A percentile compares a stretch with the other conserved stretches of the same genome.
phyloP scores from a whole-genome alignment of 2,113 vertebrate genomes.

The Eubucco bourcierii region DNA sequence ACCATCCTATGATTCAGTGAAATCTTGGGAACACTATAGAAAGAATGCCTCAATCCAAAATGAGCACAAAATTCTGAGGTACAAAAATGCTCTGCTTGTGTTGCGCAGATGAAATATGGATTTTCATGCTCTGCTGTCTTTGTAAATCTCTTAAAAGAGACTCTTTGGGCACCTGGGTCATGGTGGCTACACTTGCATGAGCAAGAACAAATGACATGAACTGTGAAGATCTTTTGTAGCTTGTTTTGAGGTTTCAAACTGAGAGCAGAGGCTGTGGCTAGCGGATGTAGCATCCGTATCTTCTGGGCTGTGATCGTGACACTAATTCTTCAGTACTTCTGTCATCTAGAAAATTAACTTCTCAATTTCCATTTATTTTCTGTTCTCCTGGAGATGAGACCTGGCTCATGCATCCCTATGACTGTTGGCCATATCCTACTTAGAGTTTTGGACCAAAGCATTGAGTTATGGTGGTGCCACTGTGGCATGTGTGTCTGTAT shows the following conservation, averaged over 20 bases:
- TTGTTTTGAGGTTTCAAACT: not conserved
- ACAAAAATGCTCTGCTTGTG: not conserved
- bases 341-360: not conserved
- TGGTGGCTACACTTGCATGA: not conserved
- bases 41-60: not conserved
- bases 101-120: not conserved
- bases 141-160: not conserved
- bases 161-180: not conserved
- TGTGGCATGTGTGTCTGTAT: rapidly evolving
- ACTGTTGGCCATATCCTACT: not conserved
- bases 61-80: not conserved
- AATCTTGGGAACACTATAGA: slow-evolving; percentile 28
- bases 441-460: not conserved
- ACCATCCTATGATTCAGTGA: not conserved
- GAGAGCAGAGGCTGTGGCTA: not conserved
- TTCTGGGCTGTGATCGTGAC: not conserved
- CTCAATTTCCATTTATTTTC: not conserved
- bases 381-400: not conserved
- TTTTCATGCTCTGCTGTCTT: not conserved
- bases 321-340: not conserved
- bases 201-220: not conserved
- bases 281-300: rapidly evolving
- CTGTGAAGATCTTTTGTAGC: not conserved
- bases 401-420: not conserved
- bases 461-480: not conserved